Conservation (phyloP, 2,888 invertebrate species). For the Neoitamus cyanurus region DNA sequence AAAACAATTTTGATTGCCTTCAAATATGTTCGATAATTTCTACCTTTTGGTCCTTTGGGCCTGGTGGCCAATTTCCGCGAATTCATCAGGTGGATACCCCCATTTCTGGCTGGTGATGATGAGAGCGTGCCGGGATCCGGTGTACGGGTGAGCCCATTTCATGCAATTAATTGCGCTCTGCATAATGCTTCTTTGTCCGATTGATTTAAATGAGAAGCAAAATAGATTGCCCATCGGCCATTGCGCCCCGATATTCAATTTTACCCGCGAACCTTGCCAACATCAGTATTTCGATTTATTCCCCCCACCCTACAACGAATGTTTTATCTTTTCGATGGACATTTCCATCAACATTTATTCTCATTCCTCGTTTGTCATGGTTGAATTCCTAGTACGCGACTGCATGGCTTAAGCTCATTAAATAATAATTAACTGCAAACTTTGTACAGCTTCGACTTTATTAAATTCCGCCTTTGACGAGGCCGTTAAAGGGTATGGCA, state of each 20-base stretch:
- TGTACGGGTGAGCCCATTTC: constrained; percentile 3
- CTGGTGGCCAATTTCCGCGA: not conserved
- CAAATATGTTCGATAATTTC: constrained; percentile 44
- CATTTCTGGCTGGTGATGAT: not conserved
- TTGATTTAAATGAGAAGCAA: constrained; percentile 33
- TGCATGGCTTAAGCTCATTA: not conserved
- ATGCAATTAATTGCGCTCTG: constrained; percentile 34
- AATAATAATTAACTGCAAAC: constrained; percentile 15
- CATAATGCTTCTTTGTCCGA: constrained; percentile 32
- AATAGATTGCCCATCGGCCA: constrained; percentile 2
- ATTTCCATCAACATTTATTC: constrained; percentile 13
- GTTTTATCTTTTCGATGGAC: not conserved
- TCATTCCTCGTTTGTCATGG: too few relatives aligned
- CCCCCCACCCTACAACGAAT: not conserved
- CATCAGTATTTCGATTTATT: not conserved
- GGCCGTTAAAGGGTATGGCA: too few relatives aligned
- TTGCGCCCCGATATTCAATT: not conserved
- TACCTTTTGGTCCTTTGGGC: not conserved
- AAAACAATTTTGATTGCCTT: constrained; percentile 39
- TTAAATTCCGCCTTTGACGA: not conserved
- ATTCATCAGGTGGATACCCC: constrained; percentile 23
- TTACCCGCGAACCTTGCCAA: not conserved
- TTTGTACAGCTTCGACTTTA: not conserved
- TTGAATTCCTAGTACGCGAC: not conserved
- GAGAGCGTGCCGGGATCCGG: not conserved